Conservation (phyloP, 2,797 vertebrate species). For the Bucorvus abyssinicus region DNA sequence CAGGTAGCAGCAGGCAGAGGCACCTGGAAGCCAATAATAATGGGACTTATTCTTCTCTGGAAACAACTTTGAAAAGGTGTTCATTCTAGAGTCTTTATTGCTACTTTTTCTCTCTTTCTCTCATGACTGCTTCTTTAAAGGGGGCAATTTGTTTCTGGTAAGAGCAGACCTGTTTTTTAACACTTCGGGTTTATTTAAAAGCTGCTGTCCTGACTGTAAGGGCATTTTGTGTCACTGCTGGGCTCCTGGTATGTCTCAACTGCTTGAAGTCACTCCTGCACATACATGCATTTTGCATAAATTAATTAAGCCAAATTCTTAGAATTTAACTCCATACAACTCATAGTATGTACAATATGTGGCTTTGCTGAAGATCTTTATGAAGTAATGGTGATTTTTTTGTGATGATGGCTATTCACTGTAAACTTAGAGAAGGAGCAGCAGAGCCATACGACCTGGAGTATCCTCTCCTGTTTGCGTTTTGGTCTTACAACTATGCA, state of each 20-base stretch:
- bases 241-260: background rate
- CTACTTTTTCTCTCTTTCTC: background rate
- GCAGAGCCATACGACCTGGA: background rate
- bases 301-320: constrained; percentile 27
- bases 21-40: background rate
- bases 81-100: background rate
- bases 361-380: background rate
- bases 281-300: background rate
- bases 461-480: background rate
- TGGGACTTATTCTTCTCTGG: background rate
- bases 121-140: background rate
- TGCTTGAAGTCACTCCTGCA: background rate
- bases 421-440: background rate
- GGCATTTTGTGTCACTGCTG: background rate
- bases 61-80: background rate
- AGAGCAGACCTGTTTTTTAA: background rate
- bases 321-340: background rate
- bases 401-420: background rate
- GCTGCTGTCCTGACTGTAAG: background rate
- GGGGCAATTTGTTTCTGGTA: background rate
- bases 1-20: background rate
- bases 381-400: background rate
- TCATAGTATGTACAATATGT: background rate
- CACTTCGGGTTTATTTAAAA: background rate
- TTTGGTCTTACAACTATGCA: background rate